These are phyloP conservation scores for Melanotaenia duboulayi DNA, from an alignment of 2,113 vertebrate genomes.

Conservation along the genomic window DNA sequence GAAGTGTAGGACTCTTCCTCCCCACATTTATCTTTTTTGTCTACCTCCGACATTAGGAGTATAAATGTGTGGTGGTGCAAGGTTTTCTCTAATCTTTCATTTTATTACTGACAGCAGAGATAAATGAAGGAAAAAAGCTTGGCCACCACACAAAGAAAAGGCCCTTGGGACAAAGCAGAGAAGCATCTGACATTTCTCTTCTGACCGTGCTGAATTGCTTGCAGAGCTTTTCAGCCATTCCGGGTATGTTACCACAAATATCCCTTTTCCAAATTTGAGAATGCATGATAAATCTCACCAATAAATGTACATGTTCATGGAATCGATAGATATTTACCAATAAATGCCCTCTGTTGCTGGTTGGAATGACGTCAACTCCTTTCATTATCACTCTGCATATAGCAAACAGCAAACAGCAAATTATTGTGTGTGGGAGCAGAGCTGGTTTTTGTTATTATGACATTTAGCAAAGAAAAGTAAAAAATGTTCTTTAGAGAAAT, in stretches of 20 bases:
- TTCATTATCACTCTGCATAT: background rate
- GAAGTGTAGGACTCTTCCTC: conserved; percentile 30
- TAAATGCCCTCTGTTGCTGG: background rate
- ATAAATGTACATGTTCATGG: background rate
- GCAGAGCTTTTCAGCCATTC: conserved; percentile 11
- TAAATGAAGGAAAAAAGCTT: conserved; percentile 55
- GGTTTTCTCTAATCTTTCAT: conserved; percentile 67
- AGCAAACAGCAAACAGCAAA: conserved; percentile 8
- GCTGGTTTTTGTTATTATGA: conserved; percentile 52
- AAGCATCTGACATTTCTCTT: conserved; percentile 33
- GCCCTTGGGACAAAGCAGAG: conserved; percentile 13
- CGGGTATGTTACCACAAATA: conserved; percentile 15
- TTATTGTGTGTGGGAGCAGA: conserved; percentile 49
- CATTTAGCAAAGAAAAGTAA: conserved; percentile 48
- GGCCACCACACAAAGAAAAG: conserved; percentile 50
- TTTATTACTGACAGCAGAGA: conserved; percentile 66
- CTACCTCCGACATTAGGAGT: conserved; percentile 46
- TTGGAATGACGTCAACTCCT: background rate
- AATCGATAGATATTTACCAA: conserved; percentile 19
- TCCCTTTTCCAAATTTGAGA: conserved; percentile 19
- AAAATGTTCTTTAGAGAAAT: conserved; percentile 43
- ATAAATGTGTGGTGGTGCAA: conserved; percentile 37
- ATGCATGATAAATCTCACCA: conserved; percentile 19
- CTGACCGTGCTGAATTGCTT: background rate
- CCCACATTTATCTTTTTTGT: conserved; percentile 37